A percentile compares a stretch with the other conserved stretches of the same genome.
phyloP scores from a whole-genome alignment of 2,113 vertebrate species.

The Chrysemys picta region DNA sequence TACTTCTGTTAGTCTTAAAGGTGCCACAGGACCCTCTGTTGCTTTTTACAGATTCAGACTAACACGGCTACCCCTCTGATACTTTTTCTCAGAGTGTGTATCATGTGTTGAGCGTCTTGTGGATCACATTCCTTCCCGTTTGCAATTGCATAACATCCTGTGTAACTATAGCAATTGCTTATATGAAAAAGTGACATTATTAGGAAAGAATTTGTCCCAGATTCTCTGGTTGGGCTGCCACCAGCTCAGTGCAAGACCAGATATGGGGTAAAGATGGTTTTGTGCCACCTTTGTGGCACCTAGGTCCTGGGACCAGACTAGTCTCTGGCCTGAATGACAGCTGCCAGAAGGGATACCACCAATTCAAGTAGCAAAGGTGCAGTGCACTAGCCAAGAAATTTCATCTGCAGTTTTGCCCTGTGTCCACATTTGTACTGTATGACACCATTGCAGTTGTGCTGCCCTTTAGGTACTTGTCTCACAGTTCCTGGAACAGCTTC shows the following conservation, averaged over 20 bases:
- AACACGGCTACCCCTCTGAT: too few relatives aligned
- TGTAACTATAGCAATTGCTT: neutral
- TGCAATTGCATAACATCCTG: neutral
- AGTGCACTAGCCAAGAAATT: neutral
- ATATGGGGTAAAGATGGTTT: neutral
- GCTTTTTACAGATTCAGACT: too few relatives aligned
- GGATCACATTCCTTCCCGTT: neutral
- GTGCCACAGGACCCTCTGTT: too few relatives aligned
- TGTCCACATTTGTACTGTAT: neutral
- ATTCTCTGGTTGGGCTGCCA: neutral
- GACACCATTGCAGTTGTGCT: rapidly evolving
- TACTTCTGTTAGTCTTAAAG: too few relatives aligned
- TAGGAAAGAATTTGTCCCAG: neutral
- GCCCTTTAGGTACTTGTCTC: neutral
- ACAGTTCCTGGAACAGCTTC: neutral
- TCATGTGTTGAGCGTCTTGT: neutral
- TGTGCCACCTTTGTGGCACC: neutral
- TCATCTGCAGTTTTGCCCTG: neutral
- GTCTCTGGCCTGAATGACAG: neutral
- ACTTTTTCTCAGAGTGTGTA: neutral
- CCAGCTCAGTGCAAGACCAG: neutral
- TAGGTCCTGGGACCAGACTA: neutral
- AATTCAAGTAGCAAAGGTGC: neutral
- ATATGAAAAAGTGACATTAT: neutral
- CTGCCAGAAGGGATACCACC: neutral